phyloP scores from a whole-genome alignment of 2,888 invertebrate species.

The Gibbula magus region DNA sequence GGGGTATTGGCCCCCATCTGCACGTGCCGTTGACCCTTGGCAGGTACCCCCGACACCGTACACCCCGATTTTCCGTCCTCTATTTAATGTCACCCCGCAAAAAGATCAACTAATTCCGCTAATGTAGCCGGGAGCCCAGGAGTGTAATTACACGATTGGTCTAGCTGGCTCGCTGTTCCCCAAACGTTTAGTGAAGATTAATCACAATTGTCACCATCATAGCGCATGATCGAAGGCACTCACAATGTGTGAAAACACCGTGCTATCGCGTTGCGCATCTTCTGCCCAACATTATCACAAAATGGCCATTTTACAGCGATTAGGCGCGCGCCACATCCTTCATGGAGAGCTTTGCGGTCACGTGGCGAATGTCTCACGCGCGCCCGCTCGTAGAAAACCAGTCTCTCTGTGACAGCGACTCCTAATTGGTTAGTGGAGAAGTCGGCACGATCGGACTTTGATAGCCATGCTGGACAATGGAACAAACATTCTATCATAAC shows the following conservation, averaged over 20 bases:
- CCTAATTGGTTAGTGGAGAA: slow-evolving; percentile 29
- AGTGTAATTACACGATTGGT: slow-evolving; percentile 20
- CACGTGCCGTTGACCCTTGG: background rate
- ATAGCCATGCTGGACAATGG: background rate
- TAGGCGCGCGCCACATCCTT: slow-evolving; percentile 32
- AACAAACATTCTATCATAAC: background rate
- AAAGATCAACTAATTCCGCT: slow-evolving; percentile 28
- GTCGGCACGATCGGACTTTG: slow-evolving; percentile 14
- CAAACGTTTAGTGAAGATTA: slow-evolving; percentile 21
- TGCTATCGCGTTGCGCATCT: slow-evolving; percentile 21
- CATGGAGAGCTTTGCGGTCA: slow-evolving; percentile 15
- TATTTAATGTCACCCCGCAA: slow-evolving; percentile 18
- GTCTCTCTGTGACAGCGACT: slow-evolving; percentile 1
- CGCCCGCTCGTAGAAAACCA: background rate
- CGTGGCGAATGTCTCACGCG: slow-evolving; percentile 19
- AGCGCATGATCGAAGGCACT: slow-evolving; percentile 14
- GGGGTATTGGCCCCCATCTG: background rate
- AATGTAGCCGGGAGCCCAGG: slow-evolving; percentile 10
- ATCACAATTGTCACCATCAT: slow-evolving; percentile 23
- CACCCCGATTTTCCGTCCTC: background rate
- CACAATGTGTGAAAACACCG: slow-evolving; percentile 22
- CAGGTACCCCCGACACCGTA: background rate
- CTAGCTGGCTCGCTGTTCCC: background rate
- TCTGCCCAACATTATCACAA: slow-evolving; percentile 17
- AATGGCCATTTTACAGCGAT: slow-evolving; percentile 44